These are phyloP conservation scores for Galerucella calmariensis DNA, from an alignment of 2,888 invertebrate species.

Conservation along the genomic window DNA sequence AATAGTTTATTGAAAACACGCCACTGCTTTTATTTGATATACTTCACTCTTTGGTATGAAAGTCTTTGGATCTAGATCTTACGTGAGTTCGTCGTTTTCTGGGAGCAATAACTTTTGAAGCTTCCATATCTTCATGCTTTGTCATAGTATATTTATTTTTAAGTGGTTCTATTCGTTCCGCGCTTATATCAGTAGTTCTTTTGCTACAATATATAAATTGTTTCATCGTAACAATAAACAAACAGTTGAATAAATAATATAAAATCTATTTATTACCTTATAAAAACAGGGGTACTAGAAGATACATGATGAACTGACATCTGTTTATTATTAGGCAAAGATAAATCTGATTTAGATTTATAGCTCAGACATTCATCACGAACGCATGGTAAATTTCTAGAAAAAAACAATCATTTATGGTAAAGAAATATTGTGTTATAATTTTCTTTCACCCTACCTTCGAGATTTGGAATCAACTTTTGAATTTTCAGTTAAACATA, in stretches of 20 bases:
- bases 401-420: neutral
- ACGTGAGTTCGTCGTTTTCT: conserved; percentile 3
- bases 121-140: conserved; percentile 12
- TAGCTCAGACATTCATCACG: conserved; percentile 20
- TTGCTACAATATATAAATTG: conserved; percentile 26
- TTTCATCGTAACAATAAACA: neutral
- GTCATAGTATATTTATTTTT: conserved; percentile 45
- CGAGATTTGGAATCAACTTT: conserved; percentile 36
- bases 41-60: conserved; percentile 5
- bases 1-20: neutral
- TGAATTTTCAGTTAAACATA: conserved; percentile 24
- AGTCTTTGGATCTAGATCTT: conserved; percentile 23
- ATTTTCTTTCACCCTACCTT: conserved; percentile 30
- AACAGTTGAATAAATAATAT: neutral
- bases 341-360: conserved; percentile 30
- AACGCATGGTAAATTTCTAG: conserved; percentile 14
- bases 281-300: conserved; percentile 8
- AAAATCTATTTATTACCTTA: conserved; percentile 16
- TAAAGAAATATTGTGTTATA: too few relatives aligned
- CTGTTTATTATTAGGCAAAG: conserved; percentile 19
- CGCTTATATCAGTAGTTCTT: conserved; percentile 19
- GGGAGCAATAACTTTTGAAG: conserved; percentile 10
- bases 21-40: neutral
- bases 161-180: conserved; percentile 22
- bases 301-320: neutral